Base-by-base conservation (phyloP, 2,888 invertebrate species). In the Torymus aiolomorphi region DNA sequence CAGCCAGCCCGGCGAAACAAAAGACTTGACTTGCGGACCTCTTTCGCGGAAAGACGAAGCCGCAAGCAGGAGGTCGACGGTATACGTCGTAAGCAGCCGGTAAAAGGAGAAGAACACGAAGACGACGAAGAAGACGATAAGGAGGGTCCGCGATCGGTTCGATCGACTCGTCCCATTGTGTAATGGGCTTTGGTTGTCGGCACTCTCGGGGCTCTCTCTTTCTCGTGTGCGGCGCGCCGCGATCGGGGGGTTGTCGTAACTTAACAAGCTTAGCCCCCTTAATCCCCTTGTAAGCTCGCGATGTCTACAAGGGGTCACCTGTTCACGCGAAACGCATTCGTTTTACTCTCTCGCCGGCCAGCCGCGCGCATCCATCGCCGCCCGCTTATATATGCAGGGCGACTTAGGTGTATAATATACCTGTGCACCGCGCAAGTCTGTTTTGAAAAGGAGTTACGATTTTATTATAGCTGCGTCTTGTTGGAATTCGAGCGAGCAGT, bases 291-390 rank as follows among this genome's bases (percentile, higher is more conserved):
- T 90, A 90, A 90, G 89, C 90, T 87, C 85, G 86, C 87, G 88
- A 90, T 90, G 90, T 90, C 90, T 90, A 90, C 90, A 90, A 90
- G 89, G 90, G 90, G 89, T 90, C 90, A 90, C 88, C 89, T 88
- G 89, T 88, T 89, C 89, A 88, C 88, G 88, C 87, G 87, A 89
- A 89, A 89, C 87, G 88, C 89, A 89, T 89, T 88, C 89, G 88
- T 88, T 90, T 89, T 79, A 66, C 57, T 61, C 61, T 59, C n/a
- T 20, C 20, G 20, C 20, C 20, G 20, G 20, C 1, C 31, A 8
- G 31, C 31, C 31, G 31, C 31, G 31, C 31, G 31, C 31, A 31
- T 31, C 31, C 31, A 31, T 31, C 31, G 31, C 31, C 31, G 31
- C 31, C 31, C 31, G 31, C 31, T 31, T 31, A 8, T 31, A 31